phyloP scores from a whole-genome alignment of 2,888 invertebrate species.

The Exephanes ischioxanthus region DNA sequence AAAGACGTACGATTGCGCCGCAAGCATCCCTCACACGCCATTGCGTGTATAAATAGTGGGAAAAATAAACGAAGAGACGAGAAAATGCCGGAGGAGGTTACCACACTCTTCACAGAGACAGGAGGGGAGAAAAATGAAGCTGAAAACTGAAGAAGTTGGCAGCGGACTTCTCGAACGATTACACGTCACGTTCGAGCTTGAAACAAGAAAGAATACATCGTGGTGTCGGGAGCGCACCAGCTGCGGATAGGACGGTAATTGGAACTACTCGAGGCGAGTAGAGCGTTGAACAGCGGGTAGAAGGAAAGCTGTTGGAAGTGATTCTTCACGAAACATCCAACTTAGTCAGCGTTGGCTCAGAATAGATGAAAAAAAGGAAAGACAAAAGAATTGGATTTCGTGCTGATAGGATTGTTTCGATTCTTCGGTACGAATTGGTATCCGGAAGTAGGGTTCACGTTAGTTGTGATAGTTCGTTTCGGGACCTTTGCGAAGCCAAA shows the following conservation, averaged over 20 bases:
- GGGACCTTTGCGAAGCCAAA: neutral
- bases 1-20: conserved; percentile 52
- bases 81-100: conserved; percentile 22
- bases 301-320: neutral
- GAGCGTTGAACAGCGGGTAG: neutral
- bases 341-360: conserved; percentile 2
- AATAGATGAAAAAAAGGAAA: neutral
- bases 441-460: conserved; percentile 6
- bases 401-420: conserved; percentile 36
- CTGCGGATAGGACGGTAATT: conserved; percentile 49
- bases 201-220: conserved; percentile 53
- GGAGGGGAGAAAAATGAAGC: neutral
- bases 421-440: conserved; percentile 26
- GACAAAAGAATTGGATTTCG: conserved; percentile 9
- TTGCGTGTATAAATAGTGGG: conserved; percentile 59
- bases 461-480: neutral
- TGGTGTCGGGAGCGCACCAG: conserved; percentile 8
- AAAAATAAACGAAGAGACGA: conserved; percentile 52
- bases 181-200: conserved; percentile 45
- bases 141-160: conserved; percentile 24
- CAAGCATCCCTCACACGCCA: neutral
- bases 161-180: conserved; percentile 47
- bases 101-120: neutral
- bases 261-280: conserved; percentile 18
- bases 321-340: conserved; percentile 11